These are phyloP conservation scores for Desmodus rotundus DNA, from an alignment of 2,113 vertebrate species.

Conservation along the genomic window DNA sequence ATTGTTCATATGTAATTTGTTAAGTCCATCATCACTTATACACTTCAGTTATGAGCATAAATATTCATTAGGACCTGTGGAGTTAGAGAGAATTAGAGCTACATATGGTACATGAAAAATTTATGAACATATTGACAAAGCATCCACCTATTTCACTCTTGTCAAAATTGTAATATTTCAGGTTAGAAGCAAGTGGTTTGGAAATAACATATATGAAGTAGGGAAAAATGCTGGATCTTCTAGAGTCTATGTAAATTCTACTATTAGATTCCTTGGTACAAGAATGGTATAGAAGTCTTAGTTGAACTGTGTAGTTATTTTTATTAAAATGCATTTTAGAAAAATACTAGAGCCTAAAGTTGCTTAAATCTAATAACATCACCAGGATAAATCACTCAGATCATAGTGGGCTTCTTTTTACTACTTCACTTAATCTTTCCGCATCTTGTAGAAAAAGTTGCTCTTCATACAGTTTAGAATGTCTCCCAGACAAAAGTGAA, in stretches of 20 bases:
- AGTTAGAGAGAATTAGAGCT: background rate
- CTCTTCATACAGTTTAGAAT: slow-evolving; percentile 33
- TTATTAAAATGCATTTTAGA: slow-evolving; percentile 33
- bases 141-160: background rate
- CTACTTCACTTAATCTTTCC: slow-evolving; percentile 45
- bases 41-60: background rate
- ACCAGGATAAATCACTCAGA: background rate
- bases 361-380: background rate
- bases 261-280: background rate
- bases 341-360: background rate
- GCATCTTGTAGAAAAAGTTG: slow-evolving; percentile 1
- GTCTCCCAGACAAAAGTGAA: slow-evolving; percentile 12
- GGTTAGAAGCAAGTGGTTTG: slow-evolving; percentile 11
- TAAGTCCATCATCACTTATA: background rate
- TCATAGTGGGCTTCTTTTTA: background rate
- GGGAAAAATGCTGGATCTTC: background rate
- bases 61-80: background rate
- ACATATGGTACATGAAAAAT: background rate
- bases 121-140: background rate
- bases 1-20: background rate
- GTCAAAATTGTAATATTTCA: background rate
- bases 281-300: background rate
- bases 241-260: background rate
- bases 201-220: background rate
- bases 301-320: background rate